Conservation (phyloP, 2,797 vertebrate genomes). For the Microchirus variegatus region DNA sequence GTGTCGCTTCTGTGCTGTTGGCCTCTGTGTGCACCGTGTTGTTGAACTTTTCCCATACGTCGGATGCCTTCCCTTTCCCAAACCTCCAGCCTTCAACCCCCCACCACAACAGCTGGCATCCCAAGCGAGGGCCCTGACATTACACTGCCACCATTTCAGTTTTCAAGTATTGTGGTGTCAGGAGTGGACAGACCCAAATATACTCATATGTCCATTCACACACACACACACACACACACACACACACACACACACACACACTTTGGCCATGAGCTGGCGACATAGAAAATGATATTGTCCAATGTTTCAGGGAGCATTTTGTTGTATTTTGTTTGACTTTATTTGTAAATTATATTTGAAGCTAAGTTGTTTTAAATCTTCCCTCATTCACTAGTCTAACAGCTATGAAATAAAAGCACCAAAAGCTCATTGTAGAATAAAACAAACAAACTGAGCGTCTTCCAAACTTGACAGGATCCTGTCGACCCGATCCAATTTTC, state of each 20-base stretch:
- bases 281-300: background rate
- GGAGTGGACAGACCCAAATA: constrained; percentile 40
- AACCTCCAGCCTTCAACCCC: constrained; percentile 51
- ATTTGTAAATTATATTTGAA: background rate
- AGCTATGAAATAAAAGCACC: background rate
- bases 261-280: background rate
- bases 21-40: constrained; percentile 29
- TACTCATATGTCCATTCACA: constrained; percentile 15
- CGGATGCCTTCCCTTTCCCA: constrained; percentile 62
- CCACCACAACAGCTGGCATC: constrained; percentile 76
- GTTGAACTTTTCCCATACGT: constrained; percentile 65
- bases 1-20: constrained; percentile 10
- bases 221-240: constrained; percentile 37
- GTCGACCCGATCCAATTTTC: constrained; percentile 14
- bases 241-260: constrained; percentile 24
- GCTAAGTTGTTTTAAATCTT: background rate
- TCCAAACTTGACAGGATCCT: constrained; percentile 14
- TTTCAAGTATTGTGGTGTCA: constrained; percentile 59
- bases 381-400: background rate
- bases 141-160: constrained; percentile 60
- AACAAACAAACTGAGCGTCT: constrained; percentile 5
- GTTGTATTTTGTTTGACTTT: background rate
- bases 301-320: background rate
- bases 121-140: constrained; percentile 60
- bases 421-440: constrained; percentile 2